Percentiles rank a stretch among this genome's conserved stretches.
Conservation (phyloP, 2,888 invertebrate species). For the Eupithecia vulgata region DNA sequence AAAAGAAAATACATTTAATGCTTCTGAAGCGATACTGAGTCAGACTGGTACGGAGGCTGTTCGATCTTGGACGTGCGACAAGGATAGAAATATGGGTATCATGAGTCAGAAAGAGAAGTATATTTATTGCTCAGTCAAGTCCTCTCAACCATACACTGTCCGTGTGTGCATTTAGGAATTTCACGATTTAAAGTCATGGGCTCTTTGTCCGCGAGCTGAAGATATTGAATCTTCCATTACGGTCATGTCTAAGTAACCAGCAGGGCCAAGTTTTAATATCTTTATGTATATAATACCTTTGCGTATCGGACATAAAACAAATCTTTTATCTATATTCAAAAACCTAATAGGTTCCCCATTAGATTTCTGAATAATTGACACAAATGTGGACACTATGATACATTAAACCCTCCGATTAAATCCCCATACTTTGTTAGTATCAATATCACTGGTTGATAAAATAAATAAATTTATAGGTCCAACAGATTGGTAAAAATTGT, state of each 20-base stretch:
- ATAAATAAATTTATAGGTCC: background rate
- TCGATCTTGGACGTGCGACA: constrained; percentile 53
- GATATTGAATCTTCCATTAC: constrained; percentile 35
- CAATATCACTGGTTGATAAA: background rate
- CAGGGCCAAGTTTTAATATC: background rate
- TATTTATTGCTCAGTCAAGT: constrained; percentile 50
- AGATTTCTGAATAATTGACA: background rate
- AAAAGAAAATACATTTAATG: constrained; percentile 57
- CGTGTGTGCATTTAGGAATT: constrained; percentile 55
- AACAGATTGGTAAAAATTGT: background rate
- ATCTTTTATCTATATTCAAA: background rate
- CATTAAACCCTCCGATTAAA: background rate
- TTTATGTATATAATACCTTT: background rate
- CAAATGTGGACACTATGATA: background rate
- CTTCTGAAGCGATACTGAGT: constrained; percentile 63
- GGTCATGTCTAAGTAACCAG: background rate
- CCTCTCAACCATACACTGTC: constrained; percentile 41
- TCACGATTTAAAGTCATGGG: constrained; percentile 48
- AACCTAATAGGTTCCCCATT: background rate
- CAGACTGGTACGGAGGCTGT: constrained; percentile 62
- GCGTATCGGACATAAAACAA: background rate
- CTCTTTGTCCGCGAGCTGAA: constrained; percentile 41
- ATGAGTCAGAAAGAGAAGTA: constrained; percentile 56
- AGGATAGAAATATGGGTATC: constrained; percentile 53
- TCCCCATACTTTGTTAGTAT: background rate